Base-by-base conservation (phyloP, 2,113 vertebrate species). In the Naja naja region DNA sequence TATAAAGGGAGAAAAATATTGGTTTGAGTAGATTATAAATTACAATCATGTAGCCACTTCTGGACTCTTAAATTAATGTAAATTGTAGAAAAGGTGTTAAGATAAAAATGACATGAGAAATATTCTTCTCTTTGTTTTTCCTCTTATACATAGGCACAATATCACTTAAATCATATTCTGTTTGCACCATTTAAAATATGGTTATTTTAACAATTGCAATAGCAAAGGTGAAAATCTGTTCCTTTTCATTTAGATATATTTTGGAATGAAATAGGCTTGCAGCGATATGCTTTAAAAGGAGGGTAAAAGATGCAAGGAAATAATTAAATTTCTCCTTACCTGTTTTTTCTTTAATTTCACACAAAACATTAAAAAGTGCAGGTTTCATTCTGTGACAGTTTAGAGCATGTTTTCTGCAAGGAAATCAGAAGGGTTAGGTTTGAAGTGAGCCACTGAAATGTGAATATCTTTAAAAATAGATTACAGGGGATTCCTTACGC, bases 371-470 rank as follows among this genome's bases (percentile, higher is more conserved):
- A 98, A 99, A 99, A 97, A 99, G 99, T 88, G 99, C 99, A 11
- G 99, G 99, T 97, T 99, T 99, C 99, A 99, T 99, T 97, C 99
- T 98, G 98, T 99, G 99, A 98, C 99, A 99, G 98, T 99, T 99
- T 96, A 99, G 97, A 96, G 99, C 99, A 85, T 99, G 99, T 98
- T 99, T 99, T 98, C 99, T 99, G 98, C 86, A 98, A 98, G 95
- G 96, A 96, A 98, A 96, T 96, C 94, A 96, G 96, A 86, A 96
- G 34, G 30, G 92, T 39, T 93, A 49, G 96, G 94, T 91, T 96
- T 64, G 94, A 88, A 49, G 53, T 54, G 9, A 94, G 85, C 86
- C 89, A 93, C 89, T 64, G 53, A 0, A 0, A 54, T 60, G 91
- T 92, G 94, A 94, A 90, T 93, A 95, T 93, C 94, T 95, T 92